Base-by-base conservation (phyloP, 2,888 invertebrate genomes). In the Xylota segnis region DNA sequence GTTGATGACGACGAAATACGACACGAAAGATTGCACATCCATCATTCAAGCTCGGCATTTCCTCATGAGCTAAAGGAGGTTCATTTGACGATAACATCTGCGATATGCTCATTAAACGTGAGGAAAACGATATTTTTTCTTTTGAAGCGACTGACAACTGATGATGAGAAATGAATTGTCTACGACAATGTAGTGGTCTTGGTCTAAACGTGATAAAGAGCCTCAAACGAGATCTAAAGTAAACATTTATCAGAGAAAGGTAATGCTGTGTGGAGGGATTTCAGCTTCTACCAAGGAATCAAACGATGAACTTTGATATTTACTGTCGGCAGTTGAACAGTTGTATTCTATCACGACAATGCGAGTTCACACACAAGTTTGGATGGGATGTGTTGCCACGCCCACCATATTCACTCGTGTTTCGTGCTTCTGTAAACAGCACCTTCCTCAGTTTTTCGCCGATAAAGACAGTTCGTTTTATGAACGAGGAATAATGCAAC, bases 81-180 rank as follows among this genome's bases (percentile, higher is more conserved):
- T 37, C 4, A 37, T 37, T 37, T 37, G 37, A 37, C 37, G 12
- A 37, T 12, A 37, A 37, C 37, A 12, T 37, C 37, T 37, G 10
- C 4, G 37, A 37, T 37, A 37, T 32, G 37, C 0, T 37, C 40
- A 40, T 40, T 40, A n/a, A n/a, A 40, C n/a, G 40, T 40, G 0
- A 40, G 40, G 40, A 40, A 40, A 40, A 40, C 40, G 3, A 4
- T 40, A 0, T n/a, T 40, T 40, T 40, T n/a, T 40, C n/a, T 40
- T 40, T 40, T 40, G n/a, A 40, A 40, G 40, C 40, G 40, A n/a
- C 40, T 40, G 40, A 40, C n/a, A 40, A 40, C n/a, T n/a, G 40
- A 4, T 40, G 40, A n/a, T 40, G 40, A 40, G 40, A 40, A 40
- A n/a, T n/a, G 12, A 12, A 40, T 40, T 40, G 40, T n/a, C 12